Percentiles rank a stretch among this genome's conserved stretches.
Conservation (phyloP, 1,140 invertebrate genomes). For the Lanistes nyassanus region DNA sequence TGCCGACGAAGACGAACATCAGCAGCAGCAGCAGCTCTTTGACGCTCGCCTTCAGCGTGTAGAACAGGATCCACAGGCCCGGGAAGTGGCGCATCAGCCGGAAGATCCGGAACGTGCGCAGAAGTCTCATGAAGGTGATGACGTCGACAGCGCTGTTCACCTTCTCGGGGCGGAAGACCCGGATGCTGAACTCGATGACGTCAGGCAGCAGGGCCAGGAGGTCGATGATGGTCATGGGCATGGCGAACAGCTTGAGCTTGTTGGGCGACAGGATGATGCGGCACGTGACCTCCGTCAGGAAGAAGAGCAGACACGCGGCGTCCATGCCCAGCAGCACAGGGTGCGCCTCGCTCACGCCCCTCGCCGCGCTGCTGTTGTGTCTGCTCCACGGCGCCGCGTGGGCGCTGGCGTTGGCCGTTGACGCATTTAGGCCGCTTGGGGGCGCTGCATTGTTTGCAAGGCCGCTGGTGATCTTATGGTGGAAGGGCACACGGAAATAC, state of each 20-base stretch:
- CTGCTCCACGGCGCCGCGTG: not conserved
- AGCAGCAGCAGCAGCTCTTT: conserved; percentile 97
- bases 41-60: conserved; percentile 97
- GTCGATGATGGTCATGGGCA: conserved; percentile 68
- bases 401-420: not conserved
- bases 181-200: conserved; percentile 45
- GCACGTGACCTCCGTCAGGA: conserved; percentile 64
- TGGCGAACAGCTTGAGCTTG: conserved; percentile 60
- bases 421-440: no score
- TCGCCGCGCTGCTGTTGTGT: not conserved
- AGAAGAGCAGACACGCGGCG: conserved; percentile 64
- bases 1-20: conserved; percentile 98
- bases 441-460: not conserved
- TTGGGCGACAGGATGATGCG: conserved; percentile 62
- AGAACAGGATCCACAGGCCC: conserved; percentile 96
- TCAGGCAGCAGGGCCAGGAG: conserved; percentile 67
- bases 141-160: conserved; percentile 16
- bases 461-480: not conserved
- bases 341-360: conserved; percentile 21
- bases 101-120: conserved; percentile 55
- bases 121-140: conserved; percentile 38
- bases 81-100: conserved; percentile 80
- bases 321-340: conserved; percentile 41
- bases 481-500: conserved; percentile 28
- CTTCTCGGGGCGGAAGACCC: conserved; percentile 21